Evolutionary conservation across 1,140 invertebrate species (phyloP), one percentile per base, ranked within the genome.

Genomic region (Ostrea edulis): DNA sequence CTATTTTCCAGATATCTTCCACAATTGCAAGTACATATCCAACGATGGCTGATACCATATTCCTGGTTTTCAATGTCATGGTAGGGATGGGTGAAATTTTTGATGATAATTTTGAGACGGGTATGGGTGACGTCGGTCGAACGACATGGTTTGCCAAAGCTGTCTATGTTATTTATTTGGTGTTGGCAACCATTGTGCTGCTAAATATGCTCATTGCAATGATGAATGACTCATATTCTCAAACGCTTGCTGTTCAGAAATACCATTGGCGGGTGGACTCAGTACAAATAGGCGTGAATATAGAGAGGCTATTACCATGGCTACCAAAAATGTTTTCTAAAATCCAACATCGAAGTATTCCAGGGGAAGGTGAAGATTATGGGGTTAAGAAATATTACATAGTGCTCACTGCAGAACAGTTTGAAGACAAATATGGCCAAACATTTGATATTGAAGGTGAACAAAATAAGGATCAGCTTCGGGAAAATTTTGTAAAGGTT

Each of bases 201-300:
- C 89, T 94, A 8, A 94, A 94, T 85, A 88, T 94, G 3, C 90
- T 94, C 0, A 94, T 94, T 83, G 94, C 94, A 17, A 94, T 94
- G 93, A 94, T 94, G 93, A 94, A 93, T 86, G 93, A 94, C 83
- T 94, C 94, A 9, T 94, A 94, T 82, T 91, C 91, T 8, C 87
- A 85, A 84, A 92, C 93, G 51, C 62, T 92, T 20, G 58, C 86
- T 11, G 86, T 90, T 35, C 90, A 92, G 55, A 86, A 87, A 62
- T 77, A 93, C 0, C 85, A 84, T 17, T 94, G 93, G 93, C 87
- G 92, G 44, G 90, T 94, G 11, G 92, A 93, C 83, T 92, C 93
- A 7, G 91, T 94, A 11, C 89, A 91, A 52, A 91, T 94, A 8
- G 93, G 93, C 17, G 86, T 94, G 8, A 87, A 92, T 44, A 91